These are phyloP conservation scores for Scrobipalpa costella DNA, from an alignment of 2,888 invertebrate species.

Conservation along the genomic window DNA sequence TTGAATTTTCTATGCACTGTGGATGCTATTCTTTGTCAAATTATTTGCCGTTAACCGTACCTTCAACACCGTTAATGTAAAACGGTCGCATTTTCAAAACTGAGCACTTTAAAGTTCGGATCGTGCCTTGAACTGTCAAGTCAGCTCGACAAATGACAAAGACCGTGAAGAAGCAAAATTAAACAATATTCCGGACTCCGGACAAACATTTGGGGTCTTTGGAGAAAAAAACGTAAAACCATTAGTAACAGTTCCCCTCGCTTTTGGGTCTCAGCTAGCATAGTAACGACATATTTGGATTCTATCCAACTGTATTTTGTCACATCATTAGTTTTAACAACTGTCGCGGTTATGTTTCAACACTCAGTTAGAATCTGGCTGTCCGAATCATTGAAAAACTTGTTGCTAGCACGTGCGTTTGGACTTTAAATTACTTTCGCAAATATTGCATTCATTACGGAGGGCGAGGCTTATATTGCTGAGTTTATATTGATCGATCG, in stretches of 20 bases:
- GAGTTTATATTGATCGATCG: conserved; percentile 49
- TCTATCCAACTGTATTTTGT: conserved; percentile 37
- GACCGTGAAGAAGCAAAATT: conserved; percentile 65
- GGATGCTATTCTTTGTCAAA: too few species aligned
- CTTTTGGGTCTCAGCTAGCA: conserved; percentile 28
- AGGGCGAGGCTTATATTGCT: conserved; percentile 19
- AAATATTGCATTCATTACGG: conserved; percentile 13
- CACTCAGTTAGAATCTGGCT: conserved; percentile 10
- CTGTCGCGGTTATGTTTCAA: conserved; percentile 24
- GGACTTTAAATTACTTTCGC: conserved; percentile 5
- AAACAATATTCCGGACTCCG: conserved; percentile 48
- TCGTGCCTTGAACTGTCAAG: conserved; percentile 51
- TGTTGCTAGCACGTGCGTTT: conserved; percentile 1
- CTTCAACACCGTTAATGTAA: conserved; percentile 34
- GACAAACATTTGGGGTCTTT: conserved; percentile 40
- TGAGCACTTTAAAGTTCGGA: conserved; percentile 23
- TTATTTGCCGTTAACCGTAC: too few species aligned
- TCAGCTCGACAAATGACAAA: conserved; percentile 64
- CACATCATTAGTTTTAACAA: conserved; percentile 38
- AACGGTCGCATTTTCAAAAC: conserved; percentile 32
- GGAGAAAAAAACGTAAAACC: conserved; percentile 43
- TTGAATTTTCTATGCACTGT: too few species aligned
- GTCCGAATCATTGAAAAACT: conserved; percentile 14
- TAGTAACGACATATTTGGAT: conserved; percentile 37
- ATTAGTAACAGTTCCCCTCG: conserved; percentile 38